Base-by-base conservation (phyloP, 1,140 invertebrate genomes). In the Rhopalosiphum padi region DNA sequence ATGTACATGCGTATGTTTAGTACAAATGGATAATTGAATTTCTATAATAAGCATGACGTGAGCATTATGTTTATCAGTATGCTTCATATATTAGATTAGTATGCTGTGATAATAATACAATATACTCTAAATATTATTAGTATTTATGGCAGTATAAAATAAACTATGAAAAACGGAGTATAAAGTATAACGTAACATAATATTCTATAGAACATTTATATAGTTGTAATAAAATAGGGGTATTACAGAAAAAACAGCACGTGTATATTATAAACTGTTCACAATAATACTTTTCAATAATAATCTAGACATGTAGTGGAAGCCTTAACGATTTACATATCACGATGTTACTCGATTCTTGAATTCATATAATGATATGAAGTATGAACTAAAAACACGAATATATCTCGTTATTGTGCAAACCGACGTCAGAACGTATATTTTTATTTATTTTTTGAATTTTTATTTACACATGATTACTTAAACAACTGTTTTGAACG, bases 401-500 rank as follows among this genome's bases (percentile, higher is more conserved):
- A 41, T 41, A 23, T 37, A 2, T 41, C 35, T 85, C 43, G 7
- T 48, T 35, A 48, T 88, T 48, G n/a, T 88, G 86, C 46, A 48
- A 87, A 86, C 41, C 41, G 48, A 48, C 86, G 30, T n/a, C 25
- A 48, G 43, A 88, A 51, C 18, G 21, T 68, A 83, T 83, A 41
- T 51, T 51, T 51, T 25, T 86, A 25, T 83, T 25, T 86, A 23
- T 86, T 88, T 88, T 48, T 48, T 35, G 30, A 87, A 87, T 88
- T 48, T n/a, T 35, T 89, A 37, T 89, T 53, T 53, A 53, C 46
- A 51, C n/a, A 35, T 35, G 30, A 51, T 46, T 35, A 37, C 21
- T 53, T 53, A 53, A 89, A 89, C 48, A 53, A 89, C 35, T 55
- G 48, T 55, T n/a, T 90, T 60, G 22, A 60, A 90, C 90, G 37